Percentiles rank a stretch among this genome's conserved stretches.
Evolutionary conservation across 1,140 invertebrate genomes (phyloP).

Genomic region (Dinothrombium tinctorium): DNA sequence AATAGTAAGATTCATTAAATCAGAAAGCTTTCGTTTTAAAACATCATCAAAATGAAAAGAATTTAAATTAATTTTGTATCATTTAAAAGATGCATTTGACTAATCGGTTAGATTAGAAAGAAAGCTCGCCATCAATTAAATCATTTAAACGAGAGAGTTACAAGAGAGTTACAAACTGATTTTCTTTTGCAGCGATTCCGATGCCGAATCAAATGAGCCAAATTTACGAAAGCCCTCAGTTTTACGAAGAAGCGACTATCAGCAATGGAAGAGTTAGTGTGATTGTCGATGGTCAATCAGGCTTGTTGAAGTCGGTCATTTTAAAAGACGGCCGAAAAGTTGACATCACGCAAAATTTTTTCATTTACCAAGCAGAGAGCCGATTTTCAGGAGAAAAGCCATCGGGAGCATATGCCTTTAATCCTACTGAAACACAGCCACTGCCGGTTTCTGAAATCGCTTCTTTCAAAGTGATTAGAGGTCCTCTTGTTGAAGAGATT

Average conservation of each 20-base stretch:
- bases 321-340: constrained; percentile 14
- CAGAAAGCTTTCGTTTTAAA: too few relatives aligned
- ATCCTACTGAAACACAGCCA: constrained; percentile 14
- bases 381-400: constrained; percentile 12
- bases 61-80: too few relatives aligned
- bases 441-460: constrained; percentile 10
- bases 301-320: constrained; percentile 21
- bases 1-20: too few relatives aligned
- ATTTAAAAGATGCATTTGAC: too few relatives aligned
- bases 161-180: too few relatives aligned
- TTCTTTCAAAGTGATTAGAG: constrained; percentile 19
- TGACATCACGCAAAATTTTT: constrained; percentile 14
- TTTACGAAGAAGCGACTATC: constrained; percentile 2
- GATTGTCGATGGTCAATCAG: constrained; percentile 19
- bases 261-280: constrained; percentile 8
- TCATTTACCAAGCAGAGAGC: constrained; percentile 13
- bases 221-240: too few relatives aligned
- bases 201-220: too few relatives aligned
- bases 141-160: too few relatives aligned
- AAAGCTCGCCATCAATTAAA: too few relatives aligned
- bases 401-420: constrained; percentile 18
- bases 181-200: too few relatives aligned
- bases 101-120: too few relatives aligned
- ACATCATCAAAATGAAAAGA: too few relatives aligned
- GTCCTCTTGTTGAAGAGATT: constrained; percentile 26